Evolutionary conservation across 2,797 vertebrate genomes (phyloP).

Genomic region (Chanos chanos): DNA sequence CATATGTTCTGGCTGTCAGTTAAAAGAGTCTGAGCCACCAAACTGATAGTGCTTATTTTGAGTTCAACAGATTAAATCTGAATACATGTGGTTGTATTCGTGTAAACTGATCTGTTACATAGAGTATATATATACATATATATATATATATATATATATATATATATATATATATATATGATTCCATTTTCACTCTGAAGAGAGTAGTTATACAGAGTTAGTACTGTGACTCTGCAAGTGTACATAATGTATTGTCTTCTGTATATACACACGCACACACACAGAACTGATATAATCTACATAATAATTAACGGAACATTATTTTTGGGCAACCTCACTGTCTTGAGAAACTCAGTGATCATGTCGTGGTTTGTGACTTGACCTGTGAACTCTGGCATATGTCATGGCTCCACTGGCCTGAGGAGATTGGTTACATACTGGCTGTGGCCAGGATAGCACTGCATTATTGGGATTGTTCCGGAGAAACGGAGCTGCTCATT

Average conservation of each 20-base stretch:
- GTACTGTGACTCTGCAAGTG: conserved; percentile 78
- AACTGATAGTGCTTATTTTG: conserved; percentile 59
- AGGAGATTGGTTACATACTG: conserved; percentile 2
- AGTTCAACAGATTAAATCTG: conserved; percentile 56
- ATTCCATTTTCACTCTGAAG: conserved; percentile 85
- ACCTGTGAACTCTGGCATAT: conserved; percentile 43
- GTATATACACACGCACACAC: conserved; percentile 46
- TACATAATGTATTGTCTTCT: conserved; percentile 62
- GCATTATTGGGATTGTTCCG: conserved; percentile 14
- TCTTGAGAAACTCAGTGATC: conserved; percentile 42
- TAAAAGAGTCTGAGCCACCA: conserved; percentile 81
- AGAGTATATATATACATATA: conserved; percentile 75
- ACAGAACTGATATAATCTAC: conserved; percentile 47
- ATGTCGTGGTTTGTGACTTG: conserved; percentile 49
- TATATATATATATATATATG: conserved; percentile 80
- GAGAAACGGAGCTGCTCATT: conserved; percentile 39
- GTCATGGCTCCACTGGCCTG: conserved; percentile 22
- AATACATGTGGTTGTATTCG: conserved; percentile 60
- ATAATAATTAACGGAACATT: conserved; percentile 44
- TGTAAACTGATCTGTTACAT: conserved; percentile 53
- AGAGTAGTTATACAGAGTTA: conserved; percentile 77
- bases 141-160: conserved; percentile 75
- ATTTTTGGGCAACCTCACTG: conserved; percentile 35
- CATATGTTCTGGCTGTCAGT: conserved; percentile 72
- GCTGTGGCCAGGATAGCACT: conserved; percentile 16